Evolutionary conservation across 2,113 vertebrate species (phyloP).

Genomic region (Hemibagrus wyckioides): DNA sequence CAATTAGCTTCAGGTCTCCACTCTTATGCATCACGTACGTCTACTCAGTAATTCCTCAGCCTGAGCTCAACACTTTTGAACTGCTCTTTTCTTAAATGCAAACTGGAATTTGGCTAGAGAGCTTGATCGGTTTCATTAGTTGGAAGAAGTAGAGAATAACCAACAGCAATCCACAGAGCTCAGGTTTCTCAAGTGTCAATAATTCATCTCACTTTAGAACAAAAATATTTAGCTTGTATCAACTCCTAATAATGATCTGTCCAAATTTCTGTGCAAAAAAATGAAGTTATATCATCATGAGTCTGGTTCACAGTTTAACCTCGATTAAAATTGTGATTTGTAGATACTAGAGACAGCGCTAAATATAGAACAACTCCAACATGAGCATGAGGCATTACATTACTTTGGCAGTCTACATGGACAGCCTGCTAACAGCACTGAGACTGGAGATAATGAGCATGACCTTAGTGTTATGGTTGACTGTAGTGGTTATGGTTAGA

Average conservation of each 20-base stretch:
- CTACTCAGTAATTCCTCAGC: background rate
- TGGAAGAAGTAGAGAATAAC: background rate
- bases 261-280: background rate
- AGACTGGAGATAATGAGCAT: background rate
- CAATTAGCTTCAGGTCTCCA: slow-evolving; percentile 19
- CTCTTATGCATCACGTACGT: background rate
- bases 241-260: background rate
- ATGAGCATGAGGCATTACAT: background rate
- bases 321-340: background rate
- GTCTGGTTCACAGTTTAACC: background rate
- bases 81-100: slow-evolving; percentile 2
- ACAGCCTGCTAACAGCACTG: background rate
- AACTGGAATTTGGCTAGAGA: background rate
- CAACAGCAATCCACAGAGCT: background rate
- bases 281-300: background rate
- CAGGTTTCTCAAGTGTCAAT: background rate
- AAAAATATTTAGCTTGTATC: background rate
- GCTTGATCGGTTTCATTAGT: background rate
- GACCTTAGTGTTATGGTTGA: background rate
- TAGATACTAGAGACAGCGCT: background rate
- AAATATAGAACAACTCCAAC: background rate
- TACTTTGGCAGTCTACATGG: background rate
- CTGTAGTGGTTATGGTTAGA: background rate
- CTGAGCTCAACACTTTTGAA: background rate
- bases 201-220: too few species aligned